Percentiles rank a stretch among this genome's conserved stretches.
phyloP scores from a whole-genome alignment of 2,797 vertebrate genomes.

The Lophotriccus pileatus region DNA sequence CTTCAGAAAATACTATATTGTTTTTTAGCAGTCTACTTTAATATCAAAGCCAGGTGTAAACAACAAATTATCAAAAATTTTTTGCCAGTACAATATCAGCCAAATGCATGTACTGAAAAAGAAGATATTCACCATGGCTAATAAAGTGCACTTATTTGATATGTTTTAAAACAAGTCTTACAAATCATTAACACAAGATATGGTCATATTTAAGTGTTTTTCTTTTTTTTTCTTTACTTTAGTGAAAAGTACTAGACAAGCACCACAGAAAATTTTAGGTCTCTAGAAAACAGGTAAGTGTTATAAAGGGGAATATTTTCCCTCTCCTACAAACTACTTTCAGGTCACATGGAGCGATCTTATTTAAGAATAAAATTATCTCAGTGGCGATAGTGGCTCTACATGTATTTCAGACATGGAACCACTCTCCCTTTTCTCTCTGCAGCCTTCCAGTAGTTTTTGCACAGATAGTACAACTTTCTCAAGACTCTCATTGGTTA shows the following conservation, averaged over 20 bases:
- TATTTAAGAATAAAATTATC: not conserved
- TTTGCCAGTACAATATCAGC: not conserved
- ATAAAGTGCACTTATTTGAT: not conserved
- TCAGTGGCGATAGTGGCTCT: not conserved
- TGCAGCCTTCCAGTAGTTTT: not conserved
- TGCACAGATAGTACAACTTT: not conserved
- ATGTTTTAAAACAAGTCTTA: not conserved
- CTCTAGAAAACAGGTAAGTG: not conserved
- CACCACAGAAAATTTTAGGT: not conserved
- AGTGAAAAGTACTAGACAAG: not conserved
- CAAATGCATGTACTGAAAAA: not conserved
- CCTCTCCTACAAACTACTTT: not conserved
- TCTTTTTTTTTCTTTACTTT: not conserved
- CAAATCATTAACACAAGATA: not conserved
- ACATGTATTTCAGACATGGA: not conserved
- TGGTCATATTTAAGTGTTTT: not conserved
- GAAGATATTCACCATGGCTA: not conserved
- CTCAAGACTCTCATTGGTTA: rapidly evolving
- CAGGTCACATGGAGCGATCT: not conserved
- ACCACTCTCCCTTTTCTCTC: not conserved
- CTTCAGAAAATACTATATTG: not conserved
- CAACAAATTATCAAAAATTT: not conserved
- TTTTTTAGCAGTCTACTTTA: not conserved
- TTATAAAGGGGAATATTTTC: not conserved
- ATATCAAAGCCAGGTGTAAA: not conserved